phyloP scores from a whole-genome alignment of 2,797 vertebrate species.

The Myotis findleyi region DNA sequence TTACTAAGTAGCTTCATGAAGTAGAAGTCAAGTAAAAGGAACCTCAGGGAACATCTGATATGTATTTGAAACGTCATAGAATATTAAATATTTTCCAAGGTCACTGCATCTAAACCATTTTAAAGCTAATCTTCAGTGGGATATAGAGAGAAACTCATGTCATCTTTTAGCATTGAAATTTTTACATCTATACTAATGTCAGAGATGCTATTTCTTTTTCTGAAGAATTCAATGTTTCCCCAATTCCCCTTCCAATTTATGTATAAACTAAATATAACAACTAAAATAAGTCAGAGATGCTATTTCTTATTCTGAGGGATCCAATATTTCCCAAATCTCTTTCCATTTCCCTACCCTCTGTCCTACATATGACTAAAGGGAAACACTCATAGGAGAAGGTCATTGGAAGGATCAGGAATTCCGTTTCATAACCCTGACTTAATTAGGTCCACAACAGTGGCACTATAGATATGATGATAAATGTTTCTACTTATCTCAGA shows the following conservation, averaged over 20 bases:
- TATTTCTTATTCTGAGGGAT: neutral
- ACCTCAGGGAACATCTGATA: neutral
- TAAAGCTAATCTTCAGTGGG: neutral
- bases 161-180: neutral
- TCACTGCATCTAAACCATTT: neutral
- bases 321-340: neutral
- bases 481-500: neutral
- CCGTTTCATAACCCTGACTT: neutral
- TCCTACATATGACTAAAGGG: neutral
- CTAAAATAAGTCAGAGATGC: neutral
- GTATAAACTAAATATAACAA: neutral
- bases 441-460: neutral
- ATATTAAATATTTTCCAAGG: constrained; percentile 17
- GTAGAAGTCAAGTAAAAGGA: neutral
- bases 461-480: neutral
- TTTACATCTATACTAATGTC: neutral
- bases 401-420: neutral
- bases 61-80: neutral
- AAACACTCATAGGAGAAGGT: neutral
- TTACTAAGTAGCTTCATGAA: neutral
- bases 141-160: neutral
- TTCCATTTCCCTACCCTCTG: neutral
- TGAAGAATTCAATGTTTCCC: neutral
- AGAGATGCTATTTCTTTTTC: neutral
- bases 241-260: neutral